A percentile compares a stretch with the other conserved stretches of the same genome.
Conservation (phyloP, 2,113 vertebrate species). For the Serilophus lunatus region DNA sequence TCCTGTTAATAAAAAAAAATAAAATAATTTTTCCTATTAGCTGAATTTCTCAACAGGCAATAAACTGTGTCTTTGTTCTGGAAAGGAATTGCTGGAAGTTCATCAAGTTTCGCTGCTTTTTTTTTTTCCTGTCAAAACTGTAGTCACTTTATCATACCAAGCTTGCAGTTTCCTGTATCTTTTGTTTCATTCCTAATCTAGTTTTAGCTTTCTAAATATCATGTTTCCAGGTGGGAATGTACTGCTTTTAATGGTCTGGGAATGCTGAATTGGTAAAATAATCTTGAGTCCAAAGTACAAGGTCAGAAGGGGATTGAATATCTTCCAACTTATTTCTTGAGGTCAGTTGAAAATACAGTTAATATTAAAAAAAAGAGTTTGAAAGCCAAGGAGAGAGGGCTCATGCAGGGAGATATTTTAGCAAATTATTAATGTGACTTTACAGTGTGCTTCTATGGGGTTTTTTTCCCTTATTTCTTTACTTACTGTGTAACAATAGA, state of each 20-base stretch:
- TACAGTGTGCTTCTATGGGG: background rate
- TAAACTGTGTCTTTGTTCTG: background rate
- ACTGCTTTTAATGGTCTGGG: background rate
- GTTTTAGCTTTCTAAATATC: background rate
- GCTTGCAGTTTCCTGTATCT: background rate
- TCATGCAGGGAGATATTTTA: background rate
- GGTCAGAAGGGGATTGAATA: background rate
- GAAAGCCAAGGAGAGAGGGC: background rate
- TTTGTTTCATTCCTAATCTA: slow-evolving; percentile 4
- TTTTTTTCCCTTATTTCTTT: background rate
- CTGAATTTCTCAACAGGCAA: background rate
- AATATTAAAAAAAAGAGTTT: background rate
- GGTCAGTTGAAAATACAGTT: background rate
- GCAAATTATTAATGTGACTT: background rate
- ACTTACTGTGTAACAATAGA: background rate
- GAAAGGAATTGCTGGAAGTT: slow-evolving; percentile 10
- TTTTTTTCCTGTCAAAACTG: background rate
- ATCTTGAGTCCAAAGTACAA: background rate
- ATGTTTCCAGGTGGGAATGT: background rate
- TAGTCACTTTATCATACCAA: background rate
- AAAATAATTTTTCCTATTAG: background rate
- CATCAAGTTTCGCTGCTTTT: background rate
- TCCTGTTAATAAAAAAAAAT: background rate
- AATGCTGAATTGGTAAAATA: background rate
- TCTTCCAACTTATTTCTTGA: background rate